Evolutionary conservation across 2,113 vertebrate species (phyloP), one percentile per base, ranked within the genome.

Genomic region (Hemiscyllium ocellatum): DNA sequence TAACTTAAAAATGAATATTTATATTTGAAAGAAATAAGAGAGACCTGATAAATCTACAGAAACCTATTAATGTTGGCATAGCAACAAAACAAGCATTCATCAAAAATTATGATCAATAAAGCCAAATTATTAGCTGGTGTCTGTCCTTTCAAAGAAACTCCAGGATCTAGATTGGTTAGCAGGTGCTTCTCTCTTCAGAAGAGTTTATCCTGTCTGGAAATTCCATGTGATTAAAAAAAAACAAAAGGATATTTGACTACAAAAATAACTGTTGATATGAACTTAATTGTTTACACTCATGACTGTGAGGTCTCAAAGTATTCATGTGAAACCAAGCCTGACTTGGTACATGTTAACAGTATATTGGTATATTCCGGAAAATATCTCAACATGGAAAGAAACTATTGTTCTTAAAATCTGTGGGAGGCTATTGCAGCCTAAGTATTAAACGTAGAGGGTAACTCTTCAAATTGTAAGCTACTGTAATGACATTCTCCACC

Each of bases 321-420:
- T 76, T 95, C 37, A 72, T 61, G 4, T 95, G 68, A 17, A 95
- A 95, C 42, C 29, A 90, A 95, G 17, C 22, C 93, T 95, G 93
- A 94, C n/a, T 90, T 90, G 50, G 19, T 7, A 94, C 47, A 68
- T 66, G 2, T 93, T 33, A 94, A 70, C 19, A 6, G 7, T 10
- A 69, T 22, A 69, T 52, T 72, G 42, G 22, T 17, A 72, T 15
- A 95, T 72, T 26, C 68, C 52, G 47, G 94, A 12, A 52, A 95
- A 72, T 95, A 66, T 37, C 56, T 68, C 68, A 95, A 95, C 69
- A 50, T 42, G 52, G 69, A 76, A 95, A 76, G 12, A 76, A 72
- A 26, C 69, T 95, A 69, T 24, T 26, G 50, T 52, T 66, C 37
- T 95, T 22, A 95, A 47, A 72, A 72, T 12, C 47, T 50, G 70